These are phyloP conservation scores for Lacerta bilineata DNA, from an alignment of 2,797 vertebrate species.

Conservation along the genomic window DNA sequence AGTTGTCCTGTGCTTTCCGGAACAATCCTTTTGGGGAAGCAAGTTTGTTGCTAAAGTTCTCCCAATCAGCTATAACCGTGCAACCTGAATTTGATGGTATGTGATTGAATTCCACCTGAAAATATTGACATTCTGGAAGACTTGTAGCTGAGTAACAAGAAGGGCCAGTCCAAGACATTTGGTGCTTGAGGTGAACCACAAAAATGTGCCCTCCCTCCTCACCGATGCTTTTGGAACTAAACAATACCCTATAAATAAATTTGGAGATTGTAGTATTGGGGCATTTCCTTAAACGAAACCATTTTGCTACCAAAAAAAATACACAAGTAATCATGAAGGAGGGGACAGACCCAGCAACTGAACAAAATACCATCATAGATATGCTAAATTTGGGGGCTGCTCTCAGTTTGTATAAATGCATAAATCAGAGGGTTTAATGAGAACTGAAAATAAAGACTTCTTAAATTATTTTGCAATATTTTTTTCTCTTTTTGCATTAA, in stretches of 20 bases:
- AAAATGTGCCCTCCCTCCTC: too few relatives aligned
- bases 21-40: too few relatives aligned
- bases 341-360: too few relatives aligned
- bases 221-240: background rate
- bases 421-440: background rate
- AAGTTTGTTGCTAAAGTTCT: too few relatives aligned
- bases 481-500: slow-evolving; percentile 33
- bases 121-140: too few relatives aligned
- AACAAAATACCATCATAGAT: background rate
- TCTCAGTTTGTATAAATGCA: slow-evolving; percentile 6
- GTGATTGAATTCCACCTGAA: too few relatives aligned
- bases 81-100: too few relatives aligned
- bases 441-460: background rate
- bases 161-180: too few relatives aligned
- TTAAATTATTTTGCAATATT: background rate
- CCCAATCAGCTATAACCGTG: too few relatives aligned
- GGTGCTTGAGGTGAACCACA: too few relatives aligned
- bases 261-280: background rate
- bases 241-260: background rate
- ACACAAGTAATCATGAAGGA: background rate
- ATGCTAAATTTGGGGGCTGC: background rate
- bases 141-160: too few relatives aligned
- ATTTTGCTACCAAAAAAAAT: background rate
- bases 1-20: too few relatives aligned
- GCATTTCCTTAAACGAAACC: background rate